Evolutionary conservation across 2,888 invertebrate species (phyloP).

Genomic region (Tetragnatha montana): DNA sequence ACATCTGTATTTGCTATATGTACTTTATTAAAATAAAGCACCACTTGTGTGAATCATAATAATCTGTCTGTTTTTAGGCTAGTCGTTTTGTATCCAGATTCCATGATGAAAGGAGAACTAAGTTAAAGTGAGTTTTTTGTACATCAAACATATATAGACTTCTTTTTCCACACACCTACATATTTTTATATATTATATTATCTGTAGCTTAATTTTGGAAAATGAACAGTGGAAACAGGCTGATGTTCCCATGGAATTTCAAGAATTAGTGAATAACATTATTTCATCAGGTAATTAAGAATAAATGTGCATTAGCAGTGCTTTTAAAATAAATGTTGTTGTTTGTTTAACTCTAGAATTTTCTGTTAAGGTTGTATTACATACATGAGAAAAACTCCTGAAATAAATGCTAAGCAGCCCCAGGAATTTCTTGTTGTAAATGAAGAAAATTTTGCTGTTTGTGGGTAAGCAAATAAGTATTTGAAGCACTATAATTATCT

Average conservation of each 20-base stretch:
- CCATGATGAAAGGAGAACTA: conserved; percentile 90
- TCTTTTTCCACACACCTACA: background rate
- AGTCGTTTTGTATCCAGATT: conserved; percentile 93
- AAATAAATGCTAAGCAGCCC: conserved; percentile 74
- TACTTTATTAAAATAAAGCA: background rate
- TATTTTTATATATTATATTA: background rate
- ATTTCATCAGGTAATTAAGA: conserved; percentile 76
- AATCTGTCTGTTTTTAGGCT: conserved; percentile 81
- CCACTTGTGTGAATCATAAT: too few species aligned
- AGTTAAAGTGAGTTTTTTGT: conserved; percentile 80
- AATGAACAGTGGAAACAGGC: conserved; percentile 95
- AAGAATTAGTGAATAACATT: conserved; percentile 86
- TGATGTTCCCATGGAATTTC: conserved; percentile 92
- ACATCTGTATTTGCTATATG: background rate
- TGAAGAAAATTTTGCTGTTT: conserved; percentile 77
- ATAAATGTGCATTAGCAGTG: too few species aligned
- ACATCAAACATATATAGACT: background rate
- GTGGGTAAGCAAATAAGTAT: conserved; percentile 75
- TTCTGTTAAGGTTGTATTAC: conserved; percentile 74
- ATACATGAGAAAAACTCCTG: conserved; percentile 74
- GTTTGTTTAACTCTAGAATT: background rate
- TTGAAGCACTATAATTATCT: background rate
- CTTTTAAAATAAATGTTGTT: background rate
- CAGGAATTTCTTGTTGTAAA: conserved; percentile 75
- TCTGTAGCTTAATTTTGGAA: conserved; percentile 84